A percentile compares a stretch with the other conserved stretches of the same genome.
Conservation (phyloP, 1,140 invertebrate species). For the Holcopasites calliopsidis region DNA sequence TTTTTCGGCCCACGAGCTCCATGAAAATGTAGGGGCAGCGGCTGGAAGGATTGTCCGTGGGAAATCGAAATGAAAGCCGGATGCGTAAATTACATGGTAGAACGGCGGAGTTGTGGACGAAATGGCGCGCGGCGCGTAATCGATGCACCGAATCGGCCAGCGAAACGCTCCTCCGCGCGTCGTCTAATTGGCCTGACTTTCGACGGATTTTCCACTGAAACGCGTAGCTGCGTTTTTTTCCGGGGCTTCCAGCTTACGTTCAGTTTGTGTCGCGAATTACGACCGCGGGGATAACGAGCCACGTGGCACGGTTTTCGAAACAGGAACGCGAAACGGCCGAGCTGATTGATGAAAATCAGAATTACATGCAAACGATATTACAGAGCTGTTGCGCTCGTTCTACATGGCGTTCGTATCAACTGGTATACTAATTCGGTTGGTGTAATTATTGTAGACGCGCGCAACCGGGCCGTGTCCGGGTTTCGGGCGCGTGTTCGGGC, state of each 20-base stretch:
- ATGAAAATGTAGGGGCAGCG: background rate
- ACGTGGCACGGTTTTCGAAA: too few species aligned
- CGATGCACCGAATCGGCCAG: slow-evolving; percentile 9
- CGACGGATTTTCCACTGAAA: slow-evolving; percentile 2
- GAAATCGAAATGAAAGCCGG: slow-evolving; percentile 22
- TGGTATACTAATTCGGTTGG: too few species aligned
- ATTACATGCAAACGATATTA: too few species aligned
- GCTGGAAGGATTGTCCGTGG: background rate
- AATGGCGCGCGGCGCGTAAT: slow-evolving; percentile 30
- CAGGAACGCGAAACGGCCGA: too few species aligned
- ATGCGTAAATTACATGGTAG: slow-evolving; percentile 29
- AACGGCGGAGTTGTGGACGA: slow-evolving; percentile 7
- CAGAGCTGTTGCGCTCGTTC: too few species aligned
- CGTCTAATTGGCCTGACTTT: slow-evolving; percentile 7
- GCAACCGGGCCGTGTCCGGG: too few species aligned
- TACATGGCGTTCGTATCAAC: too few species aligned
- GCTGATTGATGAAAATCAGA: too few species aligned
- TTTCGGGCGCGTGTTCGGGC: too few species aligned
- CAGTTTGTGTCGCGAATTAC: background rate
- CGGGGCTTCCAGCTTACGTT: background rate
- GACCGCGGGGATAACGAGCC: background rate
- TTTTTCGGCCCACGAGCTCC: background rate
- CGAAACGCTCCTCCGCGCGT: slow-evolving; percentile 18
- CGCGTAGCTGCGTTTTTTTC: background rate
- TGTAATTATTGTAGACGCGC: too few species aligned